Evolutionary conservation across 2,113 vertebrate species (phyloP), one percentile per base, ranked within the genome.

Genomic region (Alaudala cheleensis): DNA sequence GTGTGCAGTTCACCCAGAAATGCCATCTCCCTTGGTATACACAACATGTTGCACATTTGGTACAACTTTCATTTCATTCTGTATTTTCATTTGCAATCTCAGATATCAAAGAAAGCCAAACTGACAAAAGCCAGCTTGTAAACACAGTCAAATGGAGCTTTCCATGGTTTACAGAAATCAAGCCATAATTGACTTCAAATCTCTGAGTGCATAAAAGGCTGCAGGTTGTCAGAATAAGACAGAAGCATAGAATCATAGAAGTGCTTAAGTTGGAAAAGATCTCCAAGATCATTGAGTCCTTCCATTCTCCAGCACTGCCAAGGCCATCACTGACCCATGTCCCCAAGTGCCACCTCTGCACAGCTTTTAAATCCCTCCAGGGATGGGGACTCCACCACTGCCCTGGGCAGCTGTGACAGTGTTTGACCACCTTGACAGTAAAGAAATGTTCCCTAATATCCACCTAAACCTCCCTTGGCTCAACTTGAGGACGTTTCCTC

Each of bases 81-180:
- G 12, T 57, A 37, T 62, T 95, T 83, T 88, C 53, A 39, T 80
- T 83, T 88, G 64, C 58, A 51, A 54, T 78, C 67, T 96, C 54
- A 23, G 67, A 50, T 94, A 95, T 86, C 87, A 92, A 93, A 95
- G 92, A 70, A 78, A 93, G n/a, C 14, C 90, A 93, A 88, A 73
- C 26, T 95, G 92, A 90, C 88, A 96, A 91, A 91, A 95, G 34
- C 29, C 93, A 86, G 50, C 80, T 78, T 88, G 79, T 44, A 94
- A 88, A 92, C 66, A 70, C 72, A 83, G 65, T 80, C 62, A 78
- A 95, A 74, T 39, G 93, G 33, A 69, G 62, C 77, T 94, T 93
- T 79, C 74, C 65, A 69, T 5, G 2, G 74, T 83, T 93, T 91
- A 83, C 67, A 91, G 77, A 88, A 94, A 96, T 80, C 79, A 95